A percentile compares a stretch with the other conserved stretches of the same genome.
phyloP scores from a whole-genome alignment of 2,888 invertebrate genomes.

The Melieria omissa region DNA sequence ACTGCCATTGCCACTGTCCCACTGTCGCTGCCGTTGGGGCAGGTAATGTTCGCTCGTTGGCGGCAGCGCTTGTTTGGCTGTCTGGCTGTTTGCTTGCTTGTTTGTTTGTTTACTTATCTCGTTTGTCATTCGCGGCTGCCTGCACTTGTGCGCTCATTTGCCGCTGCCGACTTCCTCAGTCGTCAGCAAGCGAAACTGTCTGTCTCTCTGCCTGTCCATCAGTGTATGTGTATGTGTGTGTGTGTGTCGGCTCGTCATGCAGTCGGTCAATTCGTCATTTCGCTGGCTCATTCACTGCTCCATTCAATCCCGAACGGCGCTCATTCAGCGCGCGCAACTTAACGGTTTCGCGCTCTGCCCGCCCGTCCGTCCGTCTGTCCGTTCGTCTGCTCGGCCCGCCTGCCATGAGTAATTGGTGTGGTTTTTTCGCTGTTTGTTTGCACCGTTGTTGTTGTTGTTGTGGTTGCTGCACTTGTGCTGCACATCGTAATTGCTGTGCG shows the following conservation, averaged over 20 bases:
- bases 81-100: slow-evolving; percentile 1
- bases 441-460: slow-evolving; percentile 33
- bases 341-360: slow-evolving; percentile 19
- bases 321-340: slow-evolving; percentile 24
- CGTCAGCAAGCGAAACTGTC: not conserved
- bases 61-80: not conserved
- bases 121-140: slow-evolving; percentile 5
- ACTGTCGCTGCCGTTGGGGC: slow-evolving; percentile 33
- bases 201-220: not conserved
- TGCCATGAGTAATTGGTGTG: slow-evolving; percentile 58
- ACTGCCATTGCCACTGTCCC: not conserved
- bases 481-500: slow-evolving; percentile 47
- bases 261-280: too few relatives aligned
- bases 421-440: slow-evolving; percentile 26
- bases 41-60: slow-evolving; percentile 34
- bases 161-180: too few relatives aligned
- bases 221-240: too few relatives aligned
- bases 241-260: too few relatives aligned
- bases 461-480: slow-evolving; percentile 27
- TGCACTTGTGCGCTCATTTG: not conserved
- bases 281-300: too few relatives aligned
- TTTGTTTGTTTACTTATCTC: slow-evolving; percentile 2
- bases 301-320: slow-evolving; percentile 11
- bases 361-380: slow-evolving; percentile 10
- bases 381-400: slow-evolving; percentile 28